These are phyloP conservation scores for Patella ulyssiponensis DNA, from an alignment of 2,888 invertebrate species.

Conservation along the genomic window DNA sequence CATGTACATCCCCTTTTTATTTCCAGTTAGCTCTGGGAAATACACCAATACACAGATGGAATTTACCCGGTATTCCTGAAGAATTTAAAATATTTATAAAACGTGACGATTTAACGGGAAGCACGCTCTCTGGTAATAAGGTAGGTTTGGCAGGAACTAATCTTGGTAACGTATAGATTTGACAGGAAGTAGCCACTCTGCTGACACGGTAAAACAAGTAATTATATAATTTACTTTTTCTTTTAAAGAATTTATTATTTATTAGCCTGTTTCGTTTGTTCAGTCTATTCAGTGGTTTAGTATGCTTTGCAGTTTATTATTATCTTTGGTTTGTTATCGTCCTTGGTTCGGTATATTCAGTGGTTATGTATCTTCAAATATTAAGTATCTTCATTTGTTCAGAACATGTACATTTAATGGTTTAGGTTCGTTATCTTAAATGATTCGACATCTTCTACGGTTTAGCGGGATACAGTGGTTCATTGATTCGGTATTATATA, in stretches of 20 bases:
- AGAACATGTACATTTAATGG: no score
- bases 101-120: constrained; percentile 65
- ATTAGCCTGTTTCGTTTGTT: no score
- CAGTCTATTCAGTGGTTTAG: no score
- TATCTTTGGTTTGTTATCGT: no score
- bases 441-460: no score
- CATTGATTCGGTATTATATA: no score
- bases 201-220: background rate
- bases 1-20: constrained; percentile 12
- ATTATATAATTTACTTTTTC: background rate
- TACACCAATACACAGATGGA: constrained; percentile 62
- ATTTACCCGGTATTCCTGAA: constrained; percentile 52
- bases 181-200: background rate
- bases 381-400: no score
- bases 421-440: no score
- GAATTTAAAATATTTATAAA: constrained; percentile 55
- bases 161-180: background rate
- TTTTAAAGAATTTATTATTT: background rate
- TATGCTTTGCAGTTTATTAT: no score
- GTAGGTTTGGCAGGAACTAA: constrained; percentile 34
- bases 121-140: constrained; percentile 65
- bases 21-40: constrained; percentile 51
- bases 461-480: no score
- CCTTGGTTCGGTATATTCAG: no score
- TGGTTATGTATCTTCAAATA: no score